Evolutionary conservation across 2,888 invertebrate genomes (phyloP).

Genomic region (Oxytorus armatus): DNA sequence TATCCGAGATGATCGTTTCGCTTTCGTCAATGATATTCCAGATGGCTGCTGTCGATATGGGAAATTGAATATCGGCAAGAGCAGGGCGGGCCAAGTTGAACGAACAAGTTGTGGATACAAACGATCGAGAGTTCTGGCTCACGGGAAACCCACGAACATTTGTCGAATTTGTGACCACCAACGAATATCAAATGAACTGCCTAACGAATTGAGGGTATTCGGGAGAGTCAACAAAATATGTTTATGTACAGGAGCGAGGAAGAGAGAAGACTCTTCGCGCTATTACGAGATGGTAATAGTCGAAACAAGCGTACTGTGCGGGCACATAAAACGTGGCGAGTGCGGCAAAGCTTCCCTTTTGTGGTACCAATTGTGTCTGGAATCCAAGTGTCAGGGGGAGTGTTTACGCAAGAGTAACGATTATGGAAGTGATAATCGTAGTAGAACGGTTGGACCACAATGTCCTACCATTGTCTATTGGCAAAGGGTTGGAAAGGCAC

Average conservation of each 20-base stretch:
- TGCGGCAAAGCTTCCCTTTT: slow-evolving; percentile 28
- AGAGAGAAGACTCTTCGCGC: slow-evolving; percentile 50
- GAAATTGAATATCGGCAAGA: slow-evolving; percentile 68
- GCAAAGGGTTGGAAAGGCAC: slow-evolving; percentile 21
- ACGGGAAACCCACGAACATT: slow-evolving; percentile 44
- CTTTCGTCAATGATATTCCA: slow-evolving; percentile 68
- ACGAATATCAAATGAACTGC: slow-evolving; percentile 48
- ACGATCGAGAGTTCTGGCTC: slow-evolving; percentile 24
- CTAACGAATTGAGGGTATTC: background rate
- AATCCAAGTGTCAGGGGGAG: slow-evolving; percentile 39
- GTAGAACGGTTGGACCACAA: slow-evolving; percentile 73
- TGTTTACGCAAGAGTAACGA: slow-evolving; percentile 73
- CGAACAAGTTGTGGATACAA: slow-evolving; percentile 21
- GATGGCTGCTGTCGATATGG: slow-evolving; percentile 71
- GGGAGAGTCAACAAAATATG: too few relatives aligned
- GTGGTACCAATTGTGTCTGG: slow-evolving; percentile 43
- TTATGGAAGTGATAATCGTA: slow-evolving; percentile 75
- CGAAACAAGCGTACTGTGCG: slow-evolving; percentile 44
- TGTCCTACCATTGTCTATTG: slow-evolving; percentile 72
- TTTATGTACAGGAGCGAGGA: slow-evolving; percentile 38
- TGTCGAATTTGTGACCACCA: slow-evolving; percentile 37
- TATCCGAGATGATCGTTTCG: slow-evolving; percentile 61
- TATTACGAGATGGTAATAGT: slow-evolving; percentile 48
- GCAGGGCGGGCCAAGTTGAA: slow-evolving; percentile 24
- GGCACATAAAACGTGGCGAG: slow-evolving; percentile 42